A percentile compares a stretch with the other conserved stretches of the same genome.
Conservation (phyloP, 2,113 vertebrate genomes). For the Rhodinocichla rosea region DNA sequence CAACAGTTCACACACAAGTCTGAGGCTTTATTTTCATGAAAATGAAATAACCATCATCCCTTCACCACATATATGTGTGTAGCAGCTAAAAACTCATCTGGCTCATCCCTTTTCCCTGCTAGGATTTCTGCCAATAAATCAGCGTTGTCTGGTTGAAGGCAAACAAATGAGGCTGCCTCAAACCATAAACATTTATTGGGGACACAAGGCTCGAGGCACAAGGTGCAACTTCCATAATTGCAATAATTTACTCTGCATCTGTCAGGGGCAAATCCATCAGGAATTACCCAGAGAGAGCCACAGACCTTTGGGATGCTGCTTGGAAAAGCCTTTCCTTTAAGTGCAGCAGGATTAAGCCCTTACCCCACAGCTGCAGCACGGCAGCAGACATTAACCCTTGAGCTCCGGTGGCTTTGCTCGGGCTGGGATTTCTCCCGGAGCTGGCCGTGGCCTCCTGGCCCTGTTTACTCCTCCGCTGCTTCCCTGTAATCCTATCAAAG, state of each 20-base stretch:
- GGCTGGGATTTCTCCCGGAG: not conserved
- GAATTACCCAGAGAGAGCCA: not conserved
- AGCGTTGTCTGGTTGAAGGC: not conserved
- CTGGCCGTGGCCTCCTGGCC: not conserved
- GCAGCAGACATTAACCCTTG: conserved; percentile 3
- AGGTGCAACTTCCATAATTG: not conserved
- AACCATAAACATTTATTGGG: conserved; percentile 9
- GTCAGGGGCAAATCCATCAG: not conserved
- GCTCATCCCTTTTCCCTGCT: not conserved
- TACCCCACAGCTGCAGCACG: not conserved
- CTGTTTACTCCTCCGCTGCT: not conserved
- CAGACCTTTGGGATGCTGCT: not conserved
- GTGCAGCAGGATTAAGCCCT: not conserved
- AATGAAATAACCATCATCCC: not conserved
- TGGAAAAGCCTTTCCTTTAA: not conserved
- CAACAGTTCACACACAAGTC: not conserved
- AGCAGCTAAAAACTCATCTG: not conserved
- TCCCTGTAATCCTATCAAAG: conserved; percentile 22
- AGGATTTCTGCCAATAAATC: conserved; percentile 48
- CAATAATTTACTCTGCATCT: not conserved
- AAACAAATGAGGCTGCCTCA: conserved; percentile 29
- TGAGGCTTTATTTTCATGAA: not conserved
- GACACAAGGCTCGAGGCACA: not conserved
- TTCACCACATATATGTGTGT: not conserved
- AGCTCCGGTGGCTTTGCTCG: not conserved